These are phyloP conservation scores for Globia sparganii DNA, from an alignment of 2,888 invertebrate genomes.

Conservation along the genomic window DNA sequence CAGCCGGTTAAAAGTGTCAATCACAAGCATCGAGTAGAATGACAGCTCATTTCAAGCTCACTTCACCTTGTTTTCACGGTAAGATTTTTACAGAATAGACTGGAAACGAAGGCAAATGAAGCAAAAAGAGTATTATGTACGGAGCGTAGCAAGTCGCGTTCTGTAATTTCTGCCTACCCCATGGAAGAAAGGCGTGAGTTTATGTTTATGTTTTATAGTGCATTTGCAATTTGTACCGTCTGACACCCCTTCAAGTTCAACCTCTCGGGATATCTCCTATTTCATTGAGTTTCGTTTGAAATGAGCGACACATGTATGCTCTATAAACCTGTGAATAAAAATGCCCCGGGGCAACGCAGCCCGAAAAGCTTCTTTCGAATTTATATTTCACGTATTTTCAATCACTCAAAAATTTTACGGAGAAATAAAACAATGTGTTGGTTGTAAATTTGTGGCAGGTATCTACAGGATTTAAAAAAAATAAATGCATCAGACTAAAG, in stretches of 20 bases:
- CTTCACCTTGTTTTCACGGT: too few species aligned
- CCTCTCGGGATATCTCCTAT: slow-evolving; percentile 37
- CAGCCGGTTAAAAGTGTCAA: too few species aligned
- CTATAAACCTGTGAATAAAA: slow-evolving; percentile 22
- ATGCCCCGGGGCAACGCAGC: slow-evolving; percentile 15
- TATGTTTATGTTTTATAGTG: not conserved
- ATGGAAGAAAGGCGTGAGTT: too few species aligned
- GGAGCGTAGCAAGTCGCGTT: not conserved
- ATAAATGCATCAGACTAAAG: not conserved
- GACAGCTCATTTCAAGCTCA: too few species aligned
- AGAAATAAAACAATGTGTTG: slow-evolving; percentile 5
- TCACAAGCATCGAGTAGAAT: too few species aligned
- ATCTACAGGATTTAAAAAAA: not conserved
- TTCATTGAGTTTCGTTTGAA: slow-evolving; percentile 39
- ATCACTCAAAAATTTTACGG: not conserved
- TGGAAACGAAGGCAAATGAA: not conserved
- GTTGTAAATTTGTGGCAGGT: not conserved
- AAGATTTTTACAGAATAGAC: too few species aligned
- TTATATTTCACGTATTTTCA: slow-evolving; percentile 13
- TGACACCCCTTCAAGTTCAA: slow-evolving; percentile 17
- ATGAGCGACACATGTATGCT: slow-evolving; percentile 25
- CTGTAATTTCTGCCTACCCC: not conserved
- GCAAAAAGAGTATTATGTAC: not conserved
- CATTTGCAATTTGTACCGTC: slow-evolving; percentile 7
- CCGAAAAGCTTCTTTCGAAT: not conserved